phyloP scores from a whole-genome alignment of 2,888 invertebrate species.

The Bimastos eiseni region DNA sequence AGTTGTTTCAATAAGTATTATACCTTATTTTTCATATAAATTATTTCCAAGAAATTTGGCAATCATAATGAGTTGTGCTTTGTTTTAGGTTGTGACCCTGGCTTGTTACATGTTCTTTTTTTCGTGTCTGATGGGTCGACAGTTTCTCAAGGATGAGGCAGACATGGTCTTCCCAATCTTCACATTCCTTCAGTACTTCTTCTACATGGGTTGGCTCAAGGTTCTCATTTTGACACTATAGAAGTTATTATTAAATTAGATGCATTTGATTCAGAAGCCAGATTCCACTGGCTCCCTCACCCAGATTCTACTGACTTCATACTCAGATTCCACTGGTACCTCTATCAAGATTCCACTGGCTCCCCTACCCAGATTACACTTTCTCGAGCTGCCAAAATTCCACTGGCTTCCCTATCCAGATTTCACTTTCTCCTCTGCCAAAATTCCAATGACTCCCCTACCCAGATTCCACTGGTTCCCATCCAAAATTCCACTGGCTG shows the following conservation, averaged over 20 bases:
- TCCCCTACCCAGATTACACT: too few species aligned
- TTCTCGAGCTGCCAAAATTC: too few species aligned
- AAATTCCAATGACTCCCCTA: too few species aligned
- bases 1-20: background rate
- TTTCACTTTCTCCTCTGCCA: too few species aligned
- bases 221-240: slow-evolving; percentile 57
- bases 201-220: slow-evolving; percentile 72
- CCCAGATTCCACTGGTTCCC: too few species aligned
- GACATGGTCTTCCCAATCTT: slow-evolving; percentile 84
- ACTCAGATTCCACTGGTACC: too few species aligned
- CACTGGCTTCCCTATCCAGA: too few species aligned
- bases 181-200: slow-evolving; percentile 76
- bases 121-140: slow-evolving; percentile 81
- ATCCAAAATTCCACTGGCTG: too few species aligned
- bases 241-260: background rate
- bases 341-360: too few species aligned
- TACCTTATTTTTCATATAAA: background rate
- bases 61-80: background rate
- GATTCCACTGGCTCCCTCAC: too few species aligned
- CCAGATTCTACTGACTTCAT: too few species aligned
- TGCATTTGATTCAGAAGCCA: background rate
- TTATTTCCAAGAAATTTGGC: slow-evolving; percentile 48
- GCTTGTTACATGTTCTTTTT: slow-evolving; percentile 88
- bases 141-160: slow-evolving; percentile 69
- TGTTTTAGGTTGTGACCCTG: slow-evolving; percentile 80